phyloP scores from a whole-genome alignment of 2,113 vertebrate species.

The Nyctereutes procyonoides region DNA sequence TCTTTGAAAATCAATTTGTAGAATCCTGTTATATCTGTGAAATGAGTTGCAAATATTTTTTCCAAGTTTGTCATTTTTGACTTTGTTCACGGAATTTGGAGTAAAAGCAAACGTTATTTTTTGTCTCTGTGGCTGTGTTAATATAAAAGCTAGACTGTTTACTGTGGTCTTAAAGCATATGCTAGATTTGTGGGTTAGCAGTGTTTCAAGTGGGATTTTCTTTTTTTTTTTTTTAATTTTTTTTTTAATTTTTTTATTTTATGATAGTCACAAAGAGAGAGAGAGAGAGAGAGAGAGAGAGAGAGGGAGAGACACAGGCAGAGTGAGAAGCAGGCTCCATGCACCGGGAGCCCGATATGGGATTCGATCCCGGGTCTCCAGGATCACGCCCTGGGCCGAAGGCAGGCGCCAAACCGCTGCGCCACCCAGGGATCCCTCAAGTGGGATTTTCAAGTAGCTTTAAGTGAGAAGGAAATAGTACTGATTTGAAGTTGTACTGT shows the following conservation, averaged over 20 bases:
- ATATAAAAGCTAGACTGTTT: background rate
- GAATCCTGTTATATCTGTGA: background rate
- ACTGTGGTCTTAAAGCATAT: background rate
- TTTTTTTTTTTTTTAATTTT: too few relatives aligned
- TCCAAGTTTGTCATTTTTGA: constrained; percentile 27
- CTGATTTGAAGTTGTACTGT: background rate
- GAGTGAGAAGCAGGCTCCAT: too few relatives aligned
- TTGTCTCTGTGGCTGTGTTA: background rate
- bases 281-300: too few relatives aligned
- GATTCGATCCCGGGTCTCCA: too few relatives aligned
- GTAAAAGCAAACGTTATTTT: constrained; percentile 23
- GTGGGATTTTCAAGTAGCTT: background rate
- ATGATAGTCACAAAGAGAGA: too few relatives aligned
- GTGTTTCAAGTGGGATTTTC: constrained; percentile 12
- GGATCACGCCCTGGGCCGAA: too few relatives aligned
- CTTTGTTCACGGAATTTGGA: background rate
- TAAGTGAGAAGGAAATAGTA: background rate
- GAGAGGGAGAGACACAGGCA: too few relatives aligned
- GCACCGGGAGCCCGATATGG: too few relatives aligned
- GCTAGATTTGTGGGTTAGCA: background rate
- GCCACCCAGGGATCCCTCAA: too few relatives aligned
- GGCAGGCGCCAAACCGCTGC: too few relatives aligned
- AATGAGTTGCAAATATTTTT: constrained; percentile 34
- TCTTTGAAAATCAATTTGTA: background rate
- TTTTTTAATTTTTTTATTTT: too few relatives aligned